A percentile compares a stretch with the other conserved stretches of the same genome.
Evolutionary conservation across 2,888 invertebrate species (phyloP).

Genomic region (Sarcophaga subvicina): DNA sequence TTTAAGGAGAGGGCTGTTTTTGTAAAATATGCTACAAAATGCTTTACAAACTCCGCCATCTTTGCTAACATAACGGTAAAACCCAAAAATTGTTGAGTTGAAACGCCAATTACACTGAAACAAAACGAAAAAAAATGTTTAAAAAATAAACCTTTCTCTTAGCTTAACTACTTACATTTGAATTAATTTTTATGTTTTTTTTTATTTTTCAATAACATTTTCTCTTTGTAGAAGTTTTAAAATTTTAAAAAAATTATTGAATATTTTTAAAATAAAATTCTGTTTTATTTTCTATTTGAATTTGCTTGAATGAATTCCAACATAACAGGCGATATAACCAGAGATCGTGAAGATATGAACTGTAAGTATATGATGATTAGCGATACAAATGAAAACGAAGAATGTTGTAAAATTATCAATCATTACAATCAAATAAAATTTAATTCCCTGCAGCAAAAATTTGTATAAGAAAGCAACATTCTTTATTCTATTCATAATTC

Average conservation of each 20-base stretch:
- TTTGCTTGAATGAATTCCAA: conserved; percentile 50
- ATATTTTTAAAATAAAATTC: conserved; percentile 15
- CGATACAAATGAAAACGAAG: neutral
- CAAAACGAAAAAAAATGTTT: conserved; percentile 67
- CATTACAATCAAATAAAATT: no score
- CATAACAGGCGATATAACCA: conserved; percentile 88
- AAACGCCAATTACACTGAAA: conserved; percentile 67
- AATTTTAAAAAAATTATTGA: conserved; percentile 16
- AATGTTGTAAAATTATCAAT: neutral
- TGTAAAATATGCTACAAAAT: conserved; percentile 29
- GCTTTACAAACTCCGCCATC: conserved; percentile 40
- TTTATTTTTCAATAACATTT: neutral
- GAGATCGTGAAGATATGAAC: conserved; percentile 89
- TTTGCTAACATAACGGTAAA: conserved; percentile 38
- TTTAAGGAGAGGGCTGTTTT: conserved; percentile 44
- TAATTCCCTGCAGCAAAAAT: no score
- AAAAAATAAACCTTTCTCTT: conserved; percentile 72
- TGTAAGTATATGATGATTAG: conserved; percentile 84
- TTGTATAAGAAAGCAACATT: neutral
- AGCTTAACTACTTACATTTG: conserved; percentile 42
- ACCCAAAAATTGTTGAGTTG: conserved; percentile 7
- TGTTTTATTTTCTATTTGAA: conserved; percentile 28
- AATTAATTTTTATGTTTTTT: conserved; percentile 1
- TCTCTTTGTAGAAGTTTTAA: conserved; percentile 23
- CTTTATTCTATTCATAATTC: neutral